phyloP scores from a whole-genome alignment of 1,140 invertebrate genomes.

The Drosophila bifasciata region DNA sequence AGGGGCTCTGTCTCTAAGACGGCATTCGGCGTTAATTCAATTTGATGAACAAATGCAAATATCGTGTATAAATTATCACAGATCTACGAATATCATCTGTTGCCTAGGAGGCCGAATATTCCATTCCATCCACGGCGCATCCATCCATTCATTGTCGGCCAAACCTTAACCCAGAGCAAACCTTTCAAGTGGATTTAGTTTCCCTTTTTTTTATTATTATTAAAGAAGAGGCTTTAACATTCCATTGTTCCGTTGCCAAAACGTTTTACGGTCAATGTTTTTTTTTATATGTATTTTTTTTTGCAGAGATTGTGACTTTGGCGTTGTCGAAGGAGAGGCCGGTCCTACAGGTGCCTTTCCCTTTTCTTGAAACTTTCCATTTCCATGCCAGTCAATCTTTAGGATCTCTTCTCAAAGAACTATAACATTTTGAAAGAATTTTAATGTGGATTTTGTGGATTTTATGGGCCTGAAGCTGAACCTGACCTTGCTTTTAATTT shows the following conservation, averaged over 20 bases:
- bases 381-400: conserved; percentile 4
- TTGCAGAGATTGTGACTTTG: conserved; percentile 2
- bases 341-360: conserved; percentile 48
- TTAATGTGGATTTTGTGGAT: conserved; percentile 5
- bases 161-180: conserved; percentile 55
- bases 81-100: conserved; percentile 7
- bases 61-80: conserved; percentile 70
- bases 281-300: conserved; percentile 21
- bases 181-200: conserved; percentile 54
- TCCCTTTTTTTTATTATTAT: conserved; percentile 51
- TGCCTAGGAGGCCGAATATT: conserved; percentile 27
- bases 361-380: conserved; percentile 50
- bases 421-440: conserved; percentile 3
- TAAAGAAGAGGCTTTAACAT: conserved; percentile 32
- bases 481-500: conserved; percentile 37
- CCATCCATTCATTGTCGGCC: conserved; percentile 32
- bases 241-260: conserved; percentile 52
- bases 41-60: conserved; percentile 77
- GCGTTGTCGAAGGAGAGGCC: conserved; percentile 5
- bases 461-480: conserved; percentile 17
- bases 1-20: conserved; percentile 5
- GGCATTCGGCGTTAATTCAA: conserved; percentile 63
- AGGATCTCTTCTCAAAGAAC: not conserved
- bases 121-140: too few species aligned
- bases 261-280: conserved; percentile 55